Base-by-base conservation (phyloP, 2,113 vertebrate genomes). In the Maccullochella peelii region DNA sequence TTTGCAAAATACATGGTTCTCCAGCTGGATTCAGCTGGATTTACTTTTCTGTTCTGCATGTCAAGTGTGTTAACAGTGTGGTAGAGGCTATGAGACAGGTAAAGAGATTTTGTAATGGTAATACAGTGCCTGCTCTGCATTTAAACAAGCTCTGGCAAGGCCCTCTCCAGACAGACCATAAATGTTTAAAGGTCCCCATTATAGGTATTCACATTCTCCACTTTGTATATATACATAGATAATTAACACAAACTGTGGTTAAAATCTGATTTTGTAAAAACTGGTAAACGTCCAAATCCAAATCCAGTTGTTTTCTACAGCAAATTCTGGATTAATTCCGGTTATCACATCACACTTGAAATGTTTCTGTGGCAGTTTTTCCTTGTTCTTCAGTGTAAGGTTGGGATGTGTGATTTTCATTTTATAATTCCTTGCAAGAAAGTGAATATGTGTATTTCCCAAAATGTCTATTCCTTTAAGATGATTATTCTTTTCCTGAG, bases 51-150 rank as follows among this genome's bases (percentile, higher is more conserved):
- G 59, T 57, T 91, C 66, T 81, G 85, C 63, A 80, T 89, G 81
- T 77, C 74, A 73, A 82, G 77, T 79, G 83, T 47, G 72, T 80
- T 73, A 63, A 49, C 23, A 4, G 72, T 68, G 82, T 71, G 85
- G 79, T 21, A 70, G 73, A 67, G 82, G 77, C 84, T 87, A 84
- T 62, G 81, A 87, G 88, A 90, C 89, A 82, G 88, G 87, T 88
- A 91, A 86, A 83, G 90, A 87, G 89, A 92, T 88, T 86, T 77
- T 82, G 88, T 86, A 89, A 86, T 88, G 89, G 79, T 82, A 85
- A 90, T 58, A 54, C 58, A 9, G 75, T 73, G 78, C 85, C 8
- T 89, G 90, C 87, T 79, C 80, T 80, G 90, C 80, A 87, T 92
- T 87, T 81, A 59, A 91, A 93, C 63, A 77, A 68, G 85, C 65